A percentile compares a stretch with the other conserved stretches of the same genome.
Conservation (phyloP, 2,797 vertebrate species). For the Hephaestus fuliginosus region DNA sequence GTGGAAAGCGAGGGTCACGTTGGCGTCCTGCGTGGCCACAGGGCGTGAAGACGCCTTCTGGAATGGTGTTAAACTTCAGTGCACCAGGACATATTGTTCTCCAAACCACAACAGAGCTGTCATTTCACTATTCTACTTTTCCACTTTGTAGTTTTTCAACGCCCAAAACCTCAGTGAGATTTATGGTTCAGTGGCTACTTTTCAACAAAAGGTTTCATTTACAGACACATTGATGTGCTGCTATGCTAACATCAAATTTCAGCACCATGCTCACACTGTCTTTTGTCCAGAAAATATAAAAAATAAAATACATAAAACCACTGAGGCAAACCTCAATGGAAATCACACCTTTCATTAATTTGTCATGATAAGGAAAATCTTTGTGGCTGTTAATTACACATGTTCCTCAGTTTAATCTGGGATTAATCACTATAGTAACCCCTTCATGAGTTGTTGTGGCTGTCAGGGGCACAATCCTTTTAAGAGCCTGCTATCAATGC, state of each 20-base stretch:
- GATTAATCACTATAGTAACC: conserved; percentile 74
- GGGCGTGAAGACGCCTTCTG: conserved; percentile 34
- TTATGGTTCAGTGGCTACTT: conserved; percentile 11
- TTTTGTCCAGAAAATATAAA: conserved; percentile 2
- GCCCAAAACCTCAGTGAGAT: conserved; percentile 48
- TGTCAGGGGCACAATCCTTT: conserved; percentile 51
- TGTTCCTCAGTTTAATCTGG: conserved; percentile 58
- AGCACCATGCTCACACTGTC: background rate
- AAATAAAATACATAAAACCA: background rate
- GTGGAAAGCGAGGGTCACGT: conserved; percentile 62
- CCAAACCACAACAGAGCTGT: conserved; percentile 64
- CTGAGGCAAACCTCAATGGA: conserved; percentile 26
- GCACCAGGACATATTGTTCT: conserved; percentile 66
- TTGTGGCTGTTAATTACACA: conserved; percentile 59
- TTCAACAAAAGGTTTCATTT: conserved; percentile 34
- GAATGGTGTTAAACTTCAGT: conserved; percentile 53
- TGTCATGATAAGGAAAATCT: conserved; percentile 51
- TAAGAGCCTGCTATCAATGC: conserved; percentile 66
- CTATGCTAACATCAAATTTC: conserved; percentile 32
- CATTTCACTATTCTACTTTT: conserved; percentile 58
- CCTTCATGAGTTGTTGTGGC: conserved; percentile 52
- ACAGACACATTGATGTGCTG: conserved; percentile 31
- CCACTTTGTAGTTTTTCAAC: conserved; percentile 44
- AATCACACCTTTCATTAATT: conserved; percentile 45
- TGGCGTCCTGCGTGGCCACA: conserved; percentile 50